A percentile compares a stretch with the other conserved stretches of the same genome.
phyloP scores from a whole-genome alignment of 2,888 invertebrate species.

The Prosapia bicincta region DNA sequence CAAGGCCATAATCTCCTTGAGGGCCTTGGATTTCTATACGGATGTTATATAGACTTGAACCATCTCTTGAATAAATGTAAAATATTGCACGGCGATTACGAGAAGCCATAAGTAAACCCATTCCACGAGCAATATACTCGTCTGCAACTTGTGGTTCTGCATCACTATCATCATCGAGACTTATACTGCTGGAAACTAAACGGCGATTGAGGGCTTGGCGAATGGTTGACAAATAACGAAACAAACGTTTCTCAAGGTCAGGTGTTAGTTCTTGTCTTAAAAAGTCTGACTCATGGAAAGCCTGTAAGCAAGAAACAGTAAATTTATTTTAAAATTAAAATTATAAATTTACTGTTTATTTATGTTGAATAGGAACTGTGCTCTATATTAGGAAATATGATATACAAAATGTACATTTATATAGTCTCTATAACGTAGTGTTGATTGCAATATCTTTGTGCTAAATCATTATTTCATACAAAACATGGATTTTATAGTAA shows the following conservation, averaged over 20 bases:
- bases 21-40: conserved; percentile 52
- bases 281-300: conserved; percentile 19
- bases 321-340: too few relatives aligned
- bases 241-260: conserved; percentile 22
- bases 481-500: too few relatives aligned
- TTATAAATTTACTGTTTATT: too few relatives aligned
- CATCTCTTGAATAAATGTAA: conserved; percentile 54
- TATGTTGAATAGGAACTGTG: too few relatives aligned
- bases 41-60: conserved; percentile 51
- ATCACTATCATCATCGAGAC: conserved; percentile 24
- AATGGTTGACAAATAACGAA: conserved; percentile 14
- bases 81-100: conserved; percentile 54
- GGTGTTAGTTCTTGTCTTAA: conserved; percentile 10
- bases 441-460: too few relatives aligned
- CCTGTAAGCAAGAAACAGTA: too few relatives aligned
- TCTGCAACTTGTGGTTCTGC: conserved; percentile 23
- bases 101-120: conserved; percentile 58
- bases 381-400: too few relatives aligned
- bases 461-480: too few relatives aligned
- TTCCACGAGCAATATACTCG: conserved; percentile 54
- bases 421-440: too few relatives aligned
- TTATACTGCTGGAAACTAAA: neutral
- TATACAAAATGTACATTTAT: too few relatives aligned
- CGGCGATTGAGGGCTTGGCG: conserved; percentile 13
- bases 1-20: conserved; percentile 50